Evolutionary conservation across 2,113 vertebrate species (phyloP).

Genomic region (Mus spicilegus): DNA sequence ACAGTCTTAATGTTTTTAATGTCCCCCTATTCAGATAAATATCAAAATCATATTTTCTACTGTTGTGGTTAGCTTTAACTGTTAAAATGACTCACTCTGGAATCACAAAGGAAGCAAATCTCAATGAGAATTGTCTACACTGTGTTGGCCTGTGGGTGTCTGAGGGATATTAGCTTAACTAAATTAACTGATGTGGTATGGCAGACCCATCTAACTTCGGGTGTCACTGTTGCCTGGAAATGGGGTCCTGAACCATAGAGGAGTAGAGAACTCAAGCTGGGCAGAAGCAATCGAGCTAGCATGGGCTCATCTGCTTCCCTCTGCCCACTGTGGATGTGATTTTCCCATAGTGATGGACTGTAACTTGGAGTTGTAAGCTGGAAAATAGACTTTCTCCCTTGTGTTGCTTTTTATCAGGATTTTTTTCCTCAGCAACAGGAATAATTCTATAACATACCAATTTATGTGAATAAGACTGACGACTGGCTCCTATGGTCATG

Average conservation of each 20-base stretch:
- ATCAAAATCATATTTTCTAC: neutral
- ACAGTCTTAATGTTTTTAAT: conserved; percentile 8
- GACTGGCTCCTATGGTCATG: neutral
- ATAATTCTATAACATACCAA: neutral
- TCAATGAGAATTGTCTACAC: neutral
- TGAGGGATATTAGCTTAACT: neutral
- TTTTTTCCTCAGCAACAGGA: neutral
- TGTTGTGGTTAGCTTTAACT: neutral
- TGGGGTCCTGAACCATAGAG: neutral
- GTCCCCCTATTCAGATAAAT: neutral
- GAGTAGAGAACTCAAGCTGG: neutral
- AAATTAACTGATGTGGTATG: neutral
- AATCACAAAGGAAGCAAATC: neutral
- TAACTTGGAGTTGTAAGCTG: neutral
- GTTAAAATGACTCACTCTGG: neutral
- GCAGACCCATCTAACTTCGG: neutral
- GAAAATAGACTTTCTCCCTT: neutral
- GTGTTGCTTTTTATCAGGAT: neutral
- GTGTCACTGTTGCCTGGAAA: too few relatives aligned
- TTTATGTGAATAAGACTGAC: neutral
- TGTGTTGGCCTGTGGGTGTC: too few relatives aligned
- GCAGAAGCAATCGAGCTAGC: neutral
- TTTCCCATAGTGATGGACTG: neutral
- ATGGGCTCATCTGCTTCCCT: too few relatives aligned
- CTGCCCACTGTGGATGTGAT: neutral